Evolutionary conservation across 2,113 vertebrate genomes (phyloP).

Genomic region (Heterochromis multidens): DNA sequence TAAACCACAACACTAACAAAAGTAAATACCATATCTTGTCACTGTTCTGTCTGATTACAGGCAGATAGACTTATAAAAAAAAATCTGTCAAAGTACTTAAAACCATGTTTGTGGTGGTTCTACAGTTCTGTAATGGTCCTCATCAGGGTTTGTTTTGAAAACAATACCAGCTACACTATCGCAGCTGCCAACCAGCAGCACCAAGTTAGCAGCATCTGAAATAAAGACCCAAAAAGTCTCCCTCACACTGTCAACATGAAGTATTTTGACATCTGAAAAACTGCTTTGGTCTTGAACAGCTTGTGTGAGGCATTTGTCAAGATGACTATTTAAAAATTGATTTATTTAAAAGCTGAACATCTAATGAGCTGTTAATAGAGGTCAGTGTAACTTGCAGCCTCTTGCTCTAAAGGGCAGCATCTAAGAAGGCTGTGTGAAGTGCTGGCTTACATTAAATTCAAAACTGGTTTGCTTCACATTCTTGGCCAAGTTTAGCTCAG

Average conservation of each 20-base stretch:
- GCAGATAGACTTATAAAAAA: background rate
- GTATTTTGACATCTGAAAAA: background rate
- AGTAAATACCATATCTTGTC: background rate
- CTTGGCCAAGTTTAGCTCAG: background rate
- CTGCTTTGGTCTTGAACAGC: background rate
- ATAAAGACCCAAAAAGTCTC: background rate
- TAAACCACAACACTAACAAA: too few species aligned
- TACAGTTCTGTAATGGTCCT: too few species aligned
- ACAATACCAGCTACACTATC: too few species aligned
- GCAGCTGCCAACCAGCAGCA: too few species aligned
- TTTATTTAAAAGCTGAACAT: background rate
- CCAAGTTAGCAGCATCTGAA: too few species aligned
- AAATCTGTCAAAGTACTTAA: too few species aligned
- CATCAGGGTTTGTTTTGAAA: too few species aligned
- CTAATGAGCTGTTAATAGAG: background rate
- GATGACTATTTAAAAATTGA: background rate
- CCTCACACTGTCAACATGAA: background rate
- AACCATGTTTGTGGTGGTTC: too few species aligned
- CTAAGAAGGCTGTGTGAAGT: background rate
- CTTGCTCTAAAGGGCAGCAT: background rate
- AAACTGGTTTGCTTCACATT: background rate
- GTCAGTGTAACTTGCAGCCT: background rate
- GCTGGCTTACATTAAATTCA: background rate
- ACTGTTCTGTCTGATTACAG: background rate
- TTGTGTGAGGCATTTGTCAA: background rate